A percentile compares a stretch with the other conserved stretches of the same genome.
These are phyloP conservation scores for Tanaodytes sp. DNA, from an alignment of 2,888 invertebrate genomes.

Conservation along the genomic window DNA sequence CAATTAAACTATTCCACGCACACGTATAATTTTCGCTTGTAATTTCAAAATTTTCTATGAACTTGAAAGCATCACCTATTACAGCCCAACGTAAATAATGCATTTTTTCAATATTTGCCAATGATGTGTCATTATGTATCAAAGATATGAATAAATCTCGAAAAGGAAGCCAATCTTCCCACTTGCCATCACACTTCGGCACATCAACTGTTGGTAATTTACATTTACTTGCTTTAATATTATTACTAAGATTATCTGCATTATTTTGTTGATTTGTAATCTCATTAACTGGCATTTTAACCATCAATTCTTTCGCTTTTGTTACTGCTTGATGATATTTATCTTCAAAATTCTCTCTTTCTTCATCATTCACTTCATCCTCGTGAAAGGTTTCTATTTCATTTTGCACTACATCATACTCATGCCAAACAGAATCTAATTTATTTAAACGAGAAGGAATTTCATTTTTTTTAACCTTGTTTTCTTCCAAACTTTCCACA, in stretches of 20 bases:
- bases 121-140: constrained; percentile 5
- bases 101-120: constrained; percentile 21
- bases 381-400: constrained; percentile 15
- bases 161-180: constrained; percentile 26
- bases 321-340: background rate
- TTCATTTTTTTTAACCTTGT: constrained; percentile 4
- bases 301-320: background rate
- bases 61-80: constrained; percentile 11
- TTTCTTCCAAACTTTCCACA: background rate
- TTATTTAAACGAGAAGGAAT: constrained; percentile 20
- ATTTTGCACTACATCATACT: constrained; percentile 13
- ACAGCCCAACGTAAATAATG: constrained; percentile 28
- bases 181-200: constrained; percentile 19
- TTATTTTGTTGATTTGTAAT: constrained; percentile 1
- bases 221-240: background rate
- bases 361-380: background rate
- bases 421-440: constrained; percentile 2
- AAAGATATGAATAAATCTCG: constrained; percentile 9
- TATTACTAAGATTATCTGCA: background rate
- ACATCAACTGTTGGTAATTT: constrained; percentile 20
- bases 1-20: constrained; percentile 13
- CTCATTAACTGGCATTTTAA: background rate
- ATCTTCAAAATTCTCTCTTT: constrained; percentile 18
- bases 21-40: constrained; percentile 14
- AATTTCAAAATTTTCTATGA: constrained; percentile 24